Base-by-base conservation (phyloP, 2,888 invertebrate genomes). In the Mycalesis mineus region DNA sequence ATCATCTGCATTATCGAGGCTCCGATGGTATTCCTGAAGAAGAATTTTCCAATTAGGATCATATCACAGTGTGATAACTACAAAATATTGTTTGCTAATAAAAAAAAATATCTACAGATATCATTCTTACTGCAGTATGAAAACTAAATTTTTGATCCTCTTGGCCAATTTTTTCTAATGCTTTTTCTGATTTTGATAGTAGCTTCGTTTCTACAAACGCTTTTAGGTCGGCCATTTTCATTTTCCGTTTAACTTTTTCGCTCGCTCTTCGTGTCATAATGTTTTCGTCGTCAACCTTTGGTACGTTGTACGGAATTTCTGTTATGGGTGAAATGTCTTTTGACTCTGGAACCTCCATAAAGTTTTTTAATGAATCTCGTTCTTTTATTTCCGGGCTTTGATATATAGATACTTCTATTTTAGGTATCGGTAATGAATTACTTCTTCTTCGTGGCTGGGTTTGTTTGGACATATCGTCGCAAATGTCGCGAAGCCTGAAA, bases 121-220 rank as follows among this genome's bases (percentile, higher is more conserved):
- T 93, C 91, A 92, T 92, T 90, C 85, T 86, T 78, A 88, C 89
- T 76, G 89, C 89, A 65, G 86, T 82, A 78, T 90, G 88, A 72
- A 89, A 88, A 66, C 80, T 82, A 67, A 89, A 89, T 70, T 92
- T 92, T 52, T 93, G 91, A 68, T 95, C 95, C 28, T 96, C 95
- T 49, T 95, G 93, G 61, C 95, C 96, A 75, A 96, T 95, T 89
- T 95, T 96, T 84, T 97, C 97, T 70, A 97, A 85, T 61, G 96
- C 95, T 82, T 96, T 96, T 71, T 97, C 97, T 0, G 97, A 97
- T 82, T 97, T 97, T 0, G 97, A 97, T 57, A 97, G 90, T 68
- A 97, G 87, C 82, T 97, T 97, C 0, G 96, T 96, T 80, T 97
- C 98, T 13, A 97, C 97, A 72, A 98, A 97, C 1, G 97, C 95